A percentile compares a stretch with the other conserved stretches of the same genome.
These are phyloP conservation scores for Tolypeutes matacus DNA, from an alignment of 2,797 vertebrate genomes.

Conservation along the genomic window DNA sequence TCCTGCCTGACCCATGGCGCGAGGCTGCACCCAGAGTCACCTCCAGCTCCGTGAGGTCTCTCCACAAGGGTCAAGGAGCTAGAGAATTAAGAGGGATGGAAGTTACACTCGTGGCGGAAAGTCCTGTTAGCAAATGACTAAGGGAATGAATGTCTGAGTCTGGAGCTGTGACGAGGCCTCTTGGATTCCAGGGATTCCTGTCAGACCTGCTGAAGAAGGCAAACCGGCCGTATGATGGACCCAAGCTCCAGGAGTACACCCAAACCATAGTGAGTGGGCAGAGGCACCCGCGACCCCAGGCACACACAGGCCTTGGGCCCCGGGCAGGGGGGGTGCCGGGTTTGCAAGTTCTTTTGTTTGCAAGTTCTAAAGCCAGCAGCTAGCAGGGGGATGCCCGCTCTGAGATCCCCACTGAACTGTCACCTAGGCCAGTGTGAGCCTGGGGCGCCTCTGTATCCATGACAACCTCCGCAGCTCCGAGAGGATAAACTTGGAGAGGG, in stretches of 20 bases:
- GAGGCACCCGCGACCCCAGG: fast-evolving
- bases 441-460: conserved; percentile 36
- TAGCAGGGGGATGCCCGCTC: background rate
- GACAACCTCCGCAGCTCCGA: background rate
- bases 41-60: background rate
- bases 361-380: background rate
- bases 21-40: background rate
- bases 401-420: background rate
- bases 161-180: conserved; percentile 7
- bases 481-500: background rate
- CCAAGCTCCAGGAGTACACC: conserved; percentile 97
- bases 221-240: conserved; percentile 94
- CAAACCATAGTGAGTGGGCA: conserved; percentile 95
- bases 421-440: background rate
- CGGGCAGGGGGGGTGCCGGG: background rate
- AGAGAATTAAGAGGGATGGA: background rate
- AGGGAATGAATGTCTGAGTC: background rate
- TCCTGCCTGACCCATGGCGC: background rate
- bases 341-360: background rate
- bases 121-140: background rate
- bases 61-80: background rate
- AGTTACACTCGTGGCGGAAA: background rate
- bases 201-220: conserved; percentile 97
- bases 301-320: fast-evolving
- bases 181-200: conserved; percentile 93